These are phyloP conservation scores for Gymnobelideus leadbeateri DNA, from an alignment of 2,113 vertebrate species.

Conservation along the genomic window DNA sequence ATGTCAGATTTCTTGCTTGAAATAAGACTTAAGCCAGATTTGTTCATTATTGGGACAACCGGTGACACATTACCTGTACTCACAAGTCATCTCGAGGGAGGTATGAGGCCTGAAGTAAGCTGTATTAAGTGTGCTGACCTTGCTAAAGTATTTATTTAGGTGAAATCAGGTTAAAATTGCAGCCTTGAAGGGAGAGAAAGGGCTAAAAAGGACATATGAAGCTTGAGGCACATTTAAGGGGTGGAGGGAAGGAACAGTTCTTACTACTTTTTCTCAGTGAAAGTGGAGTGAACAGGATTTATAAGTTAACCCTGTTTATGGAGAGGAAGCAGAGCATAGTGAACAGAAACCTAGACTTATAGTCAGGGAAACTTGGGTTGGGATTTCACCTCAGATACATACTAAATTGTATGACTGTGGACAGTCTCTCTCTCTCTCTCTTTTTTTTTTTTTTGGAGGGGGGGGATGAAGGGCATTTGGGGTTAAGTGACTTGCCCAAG, in stretches of 20 bases:
- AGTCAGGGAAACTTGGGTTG: background rate
- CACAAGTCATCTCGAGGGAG: background rate
- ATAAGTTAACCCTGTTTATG: background rate
- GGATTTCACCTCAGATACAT: background rate
- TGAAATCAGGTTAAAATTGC: background rate
- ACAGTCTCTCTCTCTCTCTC: background rate
- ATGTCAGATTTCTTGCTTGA: background rate
- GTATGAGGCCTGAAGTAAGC: background rate
- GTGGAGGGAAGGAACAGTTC: background rate
- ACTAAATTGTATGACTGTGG: background rate
- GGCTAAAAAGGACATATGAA: background rate
- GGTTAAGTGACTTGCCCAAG: too few species aligned
- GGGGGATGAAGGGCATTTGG: too few species aligned
- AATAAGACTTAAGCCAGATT: background rate
- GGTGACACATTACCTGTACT: background rate
- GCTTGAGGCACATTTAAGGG: background rate
- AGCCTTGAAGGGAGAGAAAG: background rate
- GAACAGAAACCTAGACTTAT: background rate
- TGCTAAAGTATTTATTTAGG: background rate
- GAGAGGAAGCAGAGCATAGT: background rate
- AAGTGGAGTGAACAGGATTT: background rate
- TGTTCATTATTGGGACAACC: background rate
- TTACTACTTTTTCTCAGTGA: constrained; percentile 16
- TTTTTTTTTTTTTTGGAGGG: too few species aligned
- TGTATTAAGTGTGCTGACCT: background rate